Evolutionary conservation across 2,888 invertebrate genomes (phyloP), one percentile per base, ranked within the genome.

Genomic region (Rhodophaea formosa): DNA sequence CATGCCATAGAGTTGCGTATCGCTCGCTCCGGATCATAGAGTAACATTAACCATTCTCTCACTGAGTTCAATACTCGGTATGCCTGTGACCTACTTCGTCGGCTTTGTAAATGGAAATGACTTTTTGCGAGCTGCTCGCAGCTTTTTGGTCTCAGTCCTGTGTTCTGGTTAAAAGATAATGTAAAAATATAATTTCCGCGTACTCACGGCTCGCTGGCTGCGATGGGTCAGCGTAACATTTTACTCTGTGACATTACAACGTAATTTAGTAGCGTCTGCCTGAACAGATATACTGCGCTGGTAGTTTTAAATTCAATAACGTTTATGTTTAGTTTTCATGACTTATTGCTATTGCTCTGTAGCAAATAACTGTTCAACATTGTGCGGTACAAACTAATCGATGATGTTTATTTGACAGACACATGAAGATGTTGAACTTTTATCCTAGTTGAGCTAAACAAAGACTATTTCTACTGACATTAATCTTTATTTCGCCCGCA

Each of bases 31-130:
- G 45, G 59, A 57, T 57, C 57, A 62, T 51, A 57, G 54, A 23
- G 51, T 53, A 53, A 62, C 61, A 62, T 65, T 65, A 65, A 60
- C 63, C 60, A 59, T 59, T 58, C 62, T 58, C 61, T 56, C 49
- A 42, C 29, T 49, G 61, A 59, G 60, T 65, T 65, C 65, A 63
- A 65, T 65, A 65, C 65, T 60, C 62, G 55, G 60, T 62, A 65
- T 63, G 62, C 62, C 59, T 58, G 61, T 59, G 65, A 62, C 65
- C 65, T 60, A 65, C 62, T 65, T 65, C 56, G 60, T 57, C 55
- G 60, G 65, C 65, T 62, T 65, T 63, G 65, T 60, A 65, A 65
- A 65, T 65, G 65, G 65, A 65, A 65, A 65, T 65, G 60, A 65
- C 65, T 65, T 65, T 65, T 65, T 63, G 62, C 60, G 58, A 58